Conservation (phyloP, 2,797 vertebrate species). For the Danio aesculapii region DNA sequence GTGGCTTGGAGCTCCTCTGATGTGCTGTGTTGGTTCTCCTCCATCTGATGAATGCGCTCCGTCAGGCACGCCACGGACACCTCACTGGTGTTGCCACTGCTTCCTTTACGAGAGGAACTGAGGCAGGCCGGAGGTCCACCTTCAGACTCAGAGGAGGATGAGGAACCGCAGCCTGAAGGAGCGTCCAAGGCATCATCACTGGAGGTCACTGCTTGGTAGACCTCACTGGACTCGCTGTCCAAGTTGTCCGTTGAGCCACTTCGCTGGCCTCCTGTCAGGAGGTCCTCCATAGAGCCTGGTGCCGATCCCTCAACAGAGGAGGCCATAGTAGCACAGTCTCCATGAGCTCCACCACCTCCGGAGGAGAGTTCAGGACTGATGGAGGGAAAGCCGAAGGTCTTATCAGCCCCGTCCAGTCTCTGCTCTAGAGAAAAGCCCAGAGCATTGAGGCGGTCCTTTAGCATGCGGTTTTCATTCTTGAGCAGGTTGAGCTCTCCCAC, state of each 20-base stretch:
- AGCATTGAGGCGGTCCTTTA: conserved; percentile 94
- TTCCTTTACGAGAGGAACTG: conserved; percentile 87
- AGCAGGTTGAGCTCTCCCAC: conserved; percentile 93
- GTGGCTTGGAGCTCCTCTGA: conserved; percentile 97
- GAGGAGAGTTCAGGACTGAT: conserved; percentile 85
- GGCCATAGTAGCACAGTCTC: conserved; percentile 83
- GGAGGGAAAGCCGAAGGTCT: conserved; percentile 86
- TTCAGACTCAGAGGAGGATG: conserved; percentile 91
- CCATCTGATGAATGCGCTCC: conserved; percentile 97
- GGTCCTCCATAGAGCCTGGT: conserved; percentile 93
- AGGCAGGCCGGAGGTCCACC: conserved; percentile 86
- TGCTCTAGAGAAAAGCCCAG: conserved; percentile 96
- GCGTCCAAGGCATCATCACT: conserved; percentile 96
- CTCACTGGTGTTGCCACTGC: conserved; percentile 89
- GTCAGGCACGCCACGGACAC: conserved; percentile 94
- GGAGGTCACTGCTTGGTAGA: conserved; percentile 94
- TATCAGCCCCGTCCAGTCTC: conserved; percentile 89
- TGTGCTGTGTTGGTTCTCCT: conserved; percentile 97
- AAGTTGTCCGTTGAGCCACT: conserved; percentile 94
- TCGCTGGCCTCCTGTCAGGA: conserved; percentile 88
- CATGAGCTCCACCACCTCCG: conserved; percentile 84
- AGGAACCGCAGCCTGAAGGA: conserved; percentile 86
- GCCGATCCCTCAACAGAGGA: conserved; percentile 94
- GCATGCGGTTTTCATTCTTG: conserved; percentile 96
- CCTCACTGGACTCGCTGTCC: conserved; percentile 95